Base-by-base conservation (phyloP, 37 sponge, comb jelly and placozoan species). In the Tethya wilhelma region DNA sequence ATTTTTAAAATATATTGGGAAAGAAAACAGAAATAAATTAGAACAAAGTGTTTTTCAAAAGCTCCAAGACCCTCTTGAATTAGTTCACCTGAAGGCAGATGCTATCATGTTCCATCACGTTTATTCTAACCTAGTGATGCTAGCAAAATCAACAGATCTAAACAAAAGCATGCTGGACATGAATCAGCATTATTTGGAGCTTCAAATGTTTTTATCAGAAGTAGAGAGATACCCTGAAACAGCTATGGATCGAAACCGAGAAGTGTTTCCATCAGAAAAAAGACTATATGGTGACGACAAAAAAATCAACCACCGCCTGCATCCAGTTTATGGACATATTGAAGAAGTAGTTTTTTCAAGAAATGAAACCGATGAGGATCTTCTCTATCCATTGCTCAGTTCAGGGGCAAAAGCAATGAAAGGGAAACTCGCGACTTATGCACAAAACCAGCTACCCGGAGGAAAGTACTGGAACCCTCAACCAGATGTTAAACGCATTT, bases 391-490 rank as follows among this genome's bases (percentile, higher is more conserved):
- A 28, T 68, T 75, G 62, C 71, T 85, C 17, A 14, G n/a, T 70
- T 42, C 69, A 2, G 86, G 86, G 40, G 86, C 86, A 71, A 14
- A 33, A 58, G 70, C 8, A 60, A 85, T 85, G 86, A 70, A 53
- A 29, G 68, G 6, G n/a, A 85, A 85, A 60, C 60, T 85, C 20
- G 62, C 31, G 29, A 42, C 67, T 23, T 85, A 85, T 85, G 86
- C 86, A 38, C 64, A 85, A 19, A 75, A 86, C 57, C 78, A 86
- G 56, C 57, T 86, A 45, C 87, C 80, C 29, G 75, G 75, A 42
- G 87, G 87, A 2, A 65, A 79, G 31, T 86, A 79, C 49, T 86
- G 87, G 87, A 60, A 86, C 29, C 87, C 87, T 14, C 53, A 33
- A 73, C 49, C 38, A 53, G 75, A 79, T 28, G 68, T 79, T 2